Conservation (phyloP, 2,888 invertebrate genomes). For the Lepetodrilus schrolli region DNA sequence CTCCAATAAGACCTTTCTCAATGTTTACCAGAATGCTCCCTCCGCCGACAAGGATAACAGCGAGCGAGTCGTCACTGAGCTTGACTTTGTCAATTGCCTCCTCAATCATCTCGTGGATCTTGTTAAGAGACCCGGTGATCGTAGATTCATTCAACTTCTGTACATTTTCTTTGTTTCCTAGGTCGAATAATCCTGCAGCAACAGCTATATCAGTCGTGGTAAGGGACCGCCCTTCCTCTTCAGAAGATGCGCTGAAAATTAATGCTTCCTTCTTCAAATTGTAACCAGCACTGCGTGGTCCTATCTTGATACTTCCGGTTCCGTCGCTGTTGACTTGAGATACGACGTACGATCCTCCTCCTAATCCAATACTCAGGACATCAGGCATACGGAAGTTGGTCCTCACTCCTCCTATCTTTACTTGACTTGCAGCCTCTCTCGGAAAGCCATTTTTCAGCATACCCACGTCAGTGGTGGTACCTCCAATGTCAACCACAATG, state of each 20-base stretch:
- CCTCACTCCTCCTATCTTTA: constrained; percentile 64
- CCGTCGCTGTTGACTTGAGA: background rate
- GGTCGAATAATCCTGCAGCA: constrained; percentile 53
- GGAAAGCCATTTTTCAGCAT: constrained; percentile 68
- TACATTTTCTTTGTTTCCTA: constrained; percentile 51
- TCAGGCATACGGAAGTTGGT: constrained; percentile 73
- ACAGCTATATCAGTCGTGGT: constrained; percentile 72
- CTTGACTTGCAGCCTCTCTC: constrained; percentile 61
- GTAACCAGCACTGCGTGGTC: constrained; percentile 71
- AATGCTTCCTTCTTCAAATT: constrained; percentile 43
- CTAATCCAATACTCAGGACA: constrained; percentile 69
- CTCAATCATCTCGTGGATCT: constrained; percentile 58
- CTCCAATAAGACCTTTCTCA: constrained; percentile 45
- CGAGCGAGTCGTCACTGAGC: constrained; percentile 52
- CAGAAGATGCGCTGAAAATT: constrained; percentile 27
- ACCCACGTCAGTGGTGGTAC: constrained; percentile 71
- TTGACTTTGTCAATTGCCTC: constrained; percentile 64
- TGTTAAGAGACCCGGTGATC: constrained; percentile 45
- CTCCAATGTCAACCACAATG: constrained; percentile 72
- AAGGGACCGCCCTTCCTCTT: constrained; percentile 37
- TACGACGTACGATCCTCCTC: constrained; percentile 70
- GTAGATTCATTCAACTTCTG: constrained; percentile 42
- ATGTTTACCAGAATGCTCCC: constrained; percentile 63
- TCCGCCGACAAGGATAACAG: constrained; percentile 69
- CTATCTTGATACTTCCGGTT: constrained; percentile 48